Conservation (phyloP, 2,888 invertebrate species). For the Limnephilus marmoratus region DNA sequence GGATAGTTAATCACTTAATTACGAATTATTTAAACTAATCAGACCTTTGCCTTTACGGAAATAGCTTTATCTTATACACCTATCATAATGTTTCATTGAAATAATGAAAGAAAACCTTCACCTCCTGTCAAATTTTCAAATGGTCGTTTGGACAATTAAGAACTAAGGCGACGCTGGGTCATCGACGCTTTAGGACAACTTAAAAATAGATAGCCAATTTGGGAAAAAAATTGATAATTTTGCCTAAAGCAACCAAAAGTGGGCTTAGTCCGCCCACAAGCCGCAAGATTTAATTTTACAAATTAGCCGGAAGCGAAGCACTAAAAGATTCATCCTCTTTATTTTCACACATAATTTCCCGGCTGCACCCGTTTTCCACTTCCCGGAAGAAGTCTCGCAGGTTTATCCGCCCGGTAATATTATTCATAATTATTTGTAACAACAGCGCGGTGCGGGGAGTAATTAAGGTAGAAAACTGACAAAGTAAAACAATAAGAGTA, state of each 20-base stretch:
- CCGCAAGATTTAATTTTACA: neutral
- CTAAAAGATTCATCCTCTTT: slow-evolving; percentile 13
- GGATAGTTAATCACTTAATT: no score
- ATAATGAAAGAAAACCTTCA: no score
- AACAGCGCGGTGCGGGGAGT: slow-evolving; percentile 43
- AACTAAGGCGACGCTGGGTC: no score
- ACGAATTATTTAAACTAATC: no score
- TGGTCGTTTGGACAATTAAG: no score
- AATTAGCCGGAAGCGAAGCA: neutral
- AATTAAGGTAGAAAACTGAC: slow-evolving; percentile 53
- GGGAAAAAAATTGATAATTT: no score
- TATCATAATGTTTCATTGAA: no score
- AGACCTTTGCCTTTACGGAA: no score
- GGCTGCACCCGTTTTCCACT: neutral
- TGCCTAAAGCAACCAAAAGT: neutral
- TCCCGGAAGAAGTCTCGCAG: slow-evolving; percentile 10
- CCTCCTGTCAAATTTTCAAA: no score
- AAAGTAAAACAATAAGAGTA: slow-evolving; percentile 41
- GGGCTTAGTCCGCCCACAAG: neutral
- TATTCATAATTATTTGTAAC: slow-evolving; percentile 60
- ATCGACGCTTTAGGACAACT: no score
- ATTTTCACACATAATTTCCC: slow-evolving; percentile 23
- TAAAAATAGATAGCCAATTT: no score
- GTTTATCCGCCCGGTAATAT: slow-evolving; percentile 52
- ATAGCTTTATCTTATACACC: no score